These are phyloP conservation scores for Anhinga rufa DNA, from an alignment of 2,113 vertebrate species.

Conservation along the genomic window DNA sequence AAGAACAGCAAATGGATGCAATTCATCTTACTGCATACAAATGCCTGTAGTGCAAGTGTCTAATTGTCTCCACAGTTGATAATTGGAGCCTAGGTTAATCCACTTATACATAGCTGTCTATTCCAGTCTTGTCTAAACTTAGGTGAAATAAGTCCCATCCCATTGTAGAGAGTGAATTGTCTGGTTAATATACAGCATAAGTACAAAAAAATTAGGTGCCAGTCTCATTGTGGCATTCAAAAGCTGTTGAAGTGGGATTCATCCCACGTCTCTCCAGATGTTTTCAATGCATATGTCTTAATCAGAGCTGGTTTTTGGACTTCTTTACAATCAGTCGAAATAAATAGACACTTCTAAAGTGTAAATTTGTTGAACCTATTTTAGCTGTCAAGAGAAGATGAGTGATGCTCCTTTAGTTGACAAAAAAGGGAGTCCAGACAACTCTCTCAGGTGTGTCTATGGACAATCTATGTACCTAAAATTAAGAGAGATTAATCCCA, in stretches of 20 bases:
- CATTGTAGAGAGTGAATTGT: background rate
- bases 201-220: background rate
- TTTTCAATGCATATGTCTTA: background rate
- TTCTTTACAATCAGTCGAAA: background rate
- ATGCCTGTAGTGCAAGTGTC: background rate
- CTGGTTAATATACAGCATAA: background rate
- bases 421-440: background rate
- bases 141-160: background rate
- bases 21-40: background rate
- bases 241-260: background rate
- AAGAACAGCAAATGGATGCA: background rate
- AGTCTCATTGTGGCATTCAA: background rate
- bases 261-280: background rate
- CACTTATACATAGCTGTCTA: background rate
- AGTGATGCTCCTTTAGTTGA: background rate
- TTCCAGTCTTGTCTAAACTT: background rate
- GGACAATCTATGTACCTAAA: background rate
- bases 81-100: background rate
- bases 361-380: background rate
- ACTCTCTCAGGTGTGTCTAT: background rate
- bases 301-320: background rate
- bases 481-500: background rate
- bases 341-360: background rate
- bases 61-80: background rate
- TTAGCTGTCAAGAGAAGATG: background rate